Conservation (phyloP, 2,888 invertebrate genomes). For the Tachina lurida region DNA sequence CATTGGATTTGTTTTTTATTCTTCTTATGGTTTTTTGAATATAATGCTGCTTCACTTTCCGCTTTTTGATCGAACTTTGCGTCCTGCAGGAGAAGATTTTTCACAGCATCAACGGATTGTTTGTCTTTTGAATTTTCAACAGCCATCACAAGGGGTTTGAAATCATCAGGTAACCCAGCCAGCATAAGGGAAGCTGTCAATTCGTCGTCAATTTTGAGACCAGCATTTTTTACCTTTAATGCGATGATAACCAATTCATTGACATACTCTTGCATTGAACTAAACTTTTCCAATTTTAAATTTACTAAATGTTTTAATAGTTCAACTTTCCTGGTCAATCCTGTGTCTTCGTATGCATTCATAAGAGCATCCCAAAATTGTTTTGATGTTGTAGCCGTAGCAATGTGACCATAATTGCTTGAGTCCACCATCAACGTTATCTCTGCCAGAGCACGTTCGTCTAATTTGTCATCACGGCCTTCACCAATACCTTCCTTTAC, state of each 20-base stretch:
- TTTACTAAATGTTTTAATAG: slow-evolving; percentile 48
- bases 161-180: too few relatives aligned
- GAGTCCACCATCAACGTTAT: slow-evolving; percentile 1
- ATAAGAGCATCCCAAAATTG: slow-evolving; percentile 17
- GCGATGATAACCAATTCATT: too few relatives aligned
- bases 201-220: too few relatives aligned
- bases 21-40: slow-evolving; percentile 35
- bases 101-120: slow-evolving; percentile 58
- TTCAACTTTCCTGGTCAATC: slow-evolving; percentile 50
- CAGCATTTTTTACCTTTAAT: too few relatives aligned
- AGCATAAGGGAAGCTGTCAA: too few relatives aligned
- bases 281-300: slow-evolving; percentile 39
- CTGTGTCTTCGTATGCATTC: too few relatives aligned
- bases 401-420: neutral
- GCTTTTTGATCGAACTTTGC: slow-evolving; percentile 55
- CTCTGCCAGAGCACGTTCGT: neutral
- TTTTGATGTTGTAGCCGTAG: neutral
- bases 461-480: too few relatives aligned
- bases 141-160: slow-evolving; percentile 59
- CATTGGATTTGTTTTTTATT: slow-evolving; percentile 26
- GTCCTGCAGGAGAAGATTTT: slow-evolving; percentile 53
- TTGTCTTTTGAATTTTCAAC: slow-evolving; percentile 65
- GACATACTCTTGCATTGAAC: slow-evolving; percentile 58
- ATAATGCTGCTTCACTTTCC: slow-evolving; percentile 39
- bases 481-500: too few relatives aligned